A percentile compares a stretch with the other conserved stretches of the same genome.
These are phyloP conservation scores for Poecilia wingei DNA, from an alignment of 2,797 vertebrate genomes.

Conservation along the genomic window DNA sequence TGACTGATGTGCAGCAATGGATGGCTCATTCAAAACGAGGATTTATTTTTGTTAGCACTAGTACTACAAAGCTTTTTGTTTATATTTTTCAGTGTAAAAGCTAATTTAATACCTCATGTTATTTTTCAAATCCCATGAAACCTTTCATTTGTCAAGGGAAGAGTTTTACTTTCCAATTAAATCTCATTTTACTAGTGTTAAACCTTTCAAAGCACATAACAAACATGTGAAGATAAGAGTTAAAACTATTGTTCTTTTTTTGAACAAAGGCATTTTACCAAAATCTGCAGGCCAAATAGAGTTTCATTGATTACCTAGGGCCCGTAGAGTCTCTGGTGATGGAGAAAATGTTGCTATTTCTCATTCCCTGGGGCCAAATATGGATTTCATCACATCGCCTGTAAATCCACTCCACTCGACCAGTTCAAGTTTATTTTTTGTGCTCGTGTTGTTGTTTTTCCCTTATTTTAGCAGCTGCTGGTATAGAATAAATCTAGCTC, in stretches of 20 bases:
- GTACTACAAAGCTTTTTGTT: constrained; percentile 7
- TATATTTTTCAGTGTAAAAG: background rate
- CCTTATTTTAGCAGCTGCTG: background rate
- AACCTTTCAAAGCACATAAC: background rate
- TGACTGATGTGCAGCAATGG: background rate
- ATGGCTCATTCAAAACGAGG: background rate
- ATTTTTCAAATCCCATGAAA: background rate
- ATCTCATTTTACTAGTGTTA: background rate
- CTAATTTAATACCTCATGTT: background rate
- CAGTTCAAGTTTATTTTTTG: background rate
- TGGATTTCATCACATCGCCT: constrained; percentile 5
- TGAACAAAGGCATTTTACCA: background rate
- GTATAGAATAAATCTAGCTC: background rate
- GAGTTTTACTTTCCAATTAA: background rate
- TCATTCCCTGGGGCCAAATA: constrained; percentile 1
- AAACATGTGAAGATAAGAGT: background rate
- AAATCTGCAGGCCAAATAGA: background rate
- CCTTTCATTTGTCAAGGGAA: background rate
- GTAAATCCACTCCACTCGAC: constrained; percentile 5
- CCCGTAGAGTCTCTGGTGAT: background rate
- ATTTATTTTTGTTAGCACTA: constrained; percentile 1
- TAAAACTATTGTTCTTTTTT: background rate
- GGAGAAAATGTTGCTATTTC: constrained; percentile 11
- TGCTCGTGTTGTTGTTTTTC: background rate
- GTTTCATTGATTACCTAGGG: background rate